Base-by-base conservation (phyloP, 2,888 invertebrate genomes). In the Axea sp. region DNA sequence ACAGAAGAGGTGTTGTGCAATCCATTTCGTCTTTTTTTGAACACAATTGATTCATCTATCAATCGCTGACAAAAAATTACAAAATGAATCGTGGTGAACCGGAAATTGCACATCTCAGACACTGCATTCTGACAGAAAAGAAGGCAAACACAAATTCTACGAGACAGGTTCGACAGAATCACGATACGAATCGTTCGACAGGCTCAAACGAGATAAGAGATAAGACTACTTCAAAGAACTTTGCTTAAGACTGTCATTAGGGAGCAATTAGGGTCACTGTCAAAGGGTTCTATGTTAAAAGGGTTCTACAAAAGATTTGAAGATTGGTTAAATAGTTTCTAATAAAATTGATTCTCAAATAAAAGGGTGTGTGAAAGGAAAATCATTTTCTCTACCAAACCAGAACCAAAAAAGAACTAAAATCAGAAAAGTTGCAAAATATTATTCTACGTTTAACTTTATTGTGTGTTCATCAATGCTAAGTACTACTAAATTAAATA, bases 161-260 rank as follows among this genome's bases (percentile, higher is more conserved):
- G 24, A 53, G 39, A 47, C 8, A 45, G 39, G 43, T 31, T 45
- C 17, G 30, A 49, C 39, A 24, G 35, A 53, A 28, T 8, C 37
- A 55, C 60, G 30, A 69, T 28, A 45, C 69, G 59, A 45, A 69
- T 47, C 14, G 26, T 31, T 45, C 45, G 59, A 37, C 19, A 28
- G 55, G 30, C 12, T 53, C 53, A 43, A 33, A 49, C 49, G 57
- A 49, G 39, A 35, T 33, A 43, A 59, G 24, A 47, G 49, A 31
- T 9, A 39, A 53, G 22, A 43, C 41, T 51, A 45, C 22, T 51
- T 33, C 37, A 41, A 8, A 37, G 22, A 64, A 41, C 7, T 41
- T 17, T 41, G 35, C 3, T 43, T 43, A 5, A 45, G 6, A 43
- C 1, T 41, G 19, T 17, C 19, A 11, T 14, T 31, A 11, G 30